Evolutionary conservation across 1,140 invertebrate species (phyloP).

Genomic region (Sitobion miscanthi): DNA sequence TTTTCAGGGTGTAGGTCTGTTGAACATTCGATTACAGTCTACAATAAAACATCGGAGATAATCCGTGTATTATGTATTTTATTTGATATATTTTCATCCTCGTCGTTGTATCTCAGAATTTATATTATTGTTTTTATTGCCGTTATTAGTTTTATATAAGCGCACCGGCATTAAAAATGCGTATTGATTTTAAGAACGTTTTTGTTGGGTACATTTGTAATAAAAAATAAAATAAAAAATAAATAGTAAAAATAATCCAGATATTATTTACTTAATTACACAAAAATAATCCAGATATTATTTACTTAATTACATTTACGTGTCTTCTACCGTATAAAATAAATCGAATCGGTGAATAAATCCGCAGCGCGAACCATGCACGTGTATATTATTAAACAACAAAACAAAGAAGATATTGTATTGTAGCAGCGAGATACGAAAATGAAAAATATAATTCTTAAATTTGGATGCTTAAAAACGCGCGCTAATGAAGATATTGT

Average conservation of each 20-base stretch:
- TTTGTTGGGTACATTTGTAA: background rate
- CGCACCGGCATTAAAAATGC: background rate
- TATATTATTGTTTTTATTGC: constrained; percentile 26
- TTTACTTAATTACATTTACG: background rate
- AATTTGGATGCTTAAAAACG: background rate
- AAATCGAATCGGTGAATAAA: background rate
- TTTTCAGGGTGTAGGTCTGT: background rate
- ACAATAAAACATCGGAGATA: background rate
- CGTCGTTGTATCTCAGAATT: constrained; percentile 2
- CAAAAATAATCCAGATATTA: too few species aligned
- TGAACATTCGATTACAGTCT: constrained; percentile 22
- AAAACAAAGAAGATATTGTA: background rate
- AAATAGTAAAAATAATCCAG: background rate
- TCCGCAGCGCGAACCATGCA: background rate
- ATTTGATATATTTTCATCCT: background rate
- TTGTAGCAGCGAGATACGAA: background rate
- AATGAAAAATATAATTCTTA: background rate
- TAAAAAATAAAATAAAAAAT: background rate
- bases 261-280: too few species aligned
- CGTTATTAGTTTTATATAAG: constrained; percentile 1
- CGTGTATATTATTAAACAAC: background rate
- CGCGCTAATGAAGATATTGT: background rate
- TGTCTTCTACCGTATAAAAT: background rate
- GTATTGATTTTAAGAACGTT: constrained; percentile 13
- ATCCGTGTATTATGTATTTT: constrained; percentile 8